These are phyloP conservation scores for Saccostrea cuccullata DNA, from an alignment of 1,140 invertebrate species.

Conservation along the genomic window DNA sequence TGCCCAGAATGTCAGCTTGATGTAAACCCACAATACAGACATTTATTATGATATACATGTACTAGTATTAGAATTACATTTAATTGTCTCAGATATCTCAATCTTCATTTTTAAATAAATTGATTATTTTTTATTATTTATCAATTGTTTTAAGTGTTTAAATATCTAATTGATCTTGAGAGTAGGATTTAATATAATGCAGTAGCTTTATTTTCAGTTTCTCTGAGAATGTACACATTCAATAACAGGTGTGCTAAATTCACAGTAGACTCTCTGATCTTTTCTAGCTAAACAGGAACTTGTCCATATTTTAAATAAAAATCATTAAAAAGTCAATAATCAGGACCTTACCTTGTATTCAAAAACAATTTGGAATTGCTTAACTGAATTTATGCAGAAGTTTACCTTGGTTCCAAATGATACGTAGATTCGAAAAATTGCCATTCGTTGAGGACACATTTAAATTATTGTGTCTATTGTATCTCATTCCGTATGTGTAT, in stretches of 20 bases:
- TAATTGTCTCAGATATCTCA: not conserved
- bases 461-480: not conserved
- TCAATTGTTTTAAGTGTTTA: too few species aligned
- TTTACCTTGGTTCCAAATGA: too few species aligned
- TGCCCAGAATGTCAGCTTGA: conserved; percentile 73
- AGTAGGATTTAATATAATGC: too few species aligned
- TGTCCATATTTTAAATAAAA: too few species aligned
- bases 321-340: too few species aligned
- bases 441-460: not conserved
- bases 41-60: conserved; percentile 61
- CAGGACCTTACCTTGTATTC: too few species aligned
- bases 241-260: not conserved
- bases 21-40: conserved; percentile 71
- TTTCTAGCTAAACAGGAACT: not conserved
- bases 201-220: too few species aligned
- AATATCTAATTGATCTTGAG: too few species aligned
- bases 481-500: not conserved
- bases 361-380: too few species aligned
- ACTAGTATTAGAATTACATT: not conserved
- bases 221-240: not conserved
- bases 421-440: not conserved
- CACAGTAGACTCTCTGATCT: not conserved
- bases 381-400: too few species aligned
- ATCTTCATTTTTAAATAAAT: too few species aligned
- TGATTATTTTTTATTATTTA: too few species aligned